Evolutionary conservation across 1,140 invertebrate species (phyloP), one percentile per base, ranked within the genome.

Genomic region (Triops longicaudatus): DNA sequence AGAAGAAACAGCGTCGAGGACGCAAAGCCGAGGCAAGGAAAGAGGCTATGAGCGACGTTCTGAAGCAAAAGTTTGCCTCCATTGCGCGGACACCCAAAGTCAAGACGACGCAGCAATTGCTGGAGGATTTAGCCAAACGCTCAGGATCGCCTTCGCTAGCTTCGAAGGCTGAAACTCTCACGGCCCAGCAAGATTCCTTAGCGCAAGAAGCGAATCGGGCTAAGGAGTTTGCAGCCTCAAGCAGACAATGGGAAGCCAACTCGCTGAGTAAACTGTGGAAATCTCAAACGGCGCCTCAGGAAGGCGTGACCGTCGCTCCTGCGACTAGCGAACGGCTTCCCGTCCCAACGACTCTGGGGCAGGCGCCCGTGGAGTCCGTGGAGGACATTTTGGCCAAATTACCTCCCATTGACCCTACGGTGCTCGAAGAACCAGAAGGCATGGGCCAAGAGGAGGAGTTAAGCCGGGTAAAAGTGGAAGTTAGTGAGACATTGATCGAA

Each of bases 61-160:
- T 90, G 42, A 89, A 88, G 79, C 88, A 88, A 80, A 90, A 90
- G 82, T 83, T 90, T 79, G 89, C 88, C 43, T 87, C 88, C 79
- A 87, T 88, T 63, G 86, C 87, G 26, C 86, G 89, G 44, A 89
- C 87, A 80, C 88, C 90, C 78, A 89, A 93, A 86, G 86, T 94
- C 1, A 94, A 94, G 86, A 95, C 93, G 1, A 94, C 93, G 27
- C 91, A 93, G 81, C 91, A 95, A 82, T 82, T 95, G 26, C 86
- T 94, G 75, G 91, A 91, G 50, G 90, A 92, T 81, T 85, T 94
- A 82, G 90, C 89, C 77, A 86, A 89, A 74, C 88, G 85, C 79
- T 83, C 86, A 79, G 84, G 80, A 81, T 31, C 80, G 78, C 78
- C 83, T 78, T 81, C 83, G 72, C 81, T 86, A 72, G 81, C 81